Evolutionary conservation across 2,797 vertebrate genomes (phyloP).

Genomic region (Phataginus tricuspis): DNA sequence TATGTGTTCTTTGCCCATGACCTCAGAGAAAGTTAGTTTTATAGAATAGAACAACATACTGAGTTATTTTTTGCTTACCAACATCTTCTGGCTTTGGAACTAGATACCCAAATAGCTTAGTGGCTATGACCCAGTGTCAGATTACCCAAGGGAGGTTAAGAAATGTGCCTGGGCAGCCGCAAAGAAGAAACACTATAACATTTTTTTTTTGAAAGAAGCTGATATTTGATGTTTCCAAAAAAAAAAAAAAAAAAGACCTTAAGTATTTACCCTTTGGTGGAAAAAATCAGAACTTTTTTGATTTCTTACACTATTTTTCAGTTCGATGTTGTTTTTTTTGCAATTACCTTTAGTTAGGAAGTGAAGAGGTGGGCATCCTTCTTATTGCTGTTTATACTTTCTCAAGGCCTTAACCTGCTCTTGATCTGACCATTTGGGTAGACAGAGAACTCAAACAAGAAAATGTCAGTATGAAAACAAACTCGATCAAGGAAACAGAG

Average conservation of each 20-base stretch:
- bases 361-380: background rate
- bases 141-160: slow-evolving; percentile 21
- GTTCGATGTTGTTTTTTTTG: background rate
- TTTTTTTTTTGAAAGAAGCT: background rate
- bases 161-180: background rate
- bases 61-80: slow-evolving; percentile 52
- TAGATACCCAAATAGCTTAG: slow-evolving; percentile 24
- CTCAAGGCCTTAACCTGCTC: background rate
- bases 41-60: background rate
- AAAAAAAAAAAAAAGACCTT: background rate
- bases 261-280: background rate
- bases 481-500: background rate
- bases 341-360: background rate
- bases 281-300: background rate
- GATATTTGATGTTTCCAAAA: slow-evolving; percentile 42
- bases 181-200: background rate
- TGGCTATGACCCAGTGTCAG: slow-evolving; percentile 14
- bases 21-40: slow-evolving; percentile 35
- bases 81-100: slow-evolving; percentile 53
- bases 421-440: background rate
- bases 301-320: background rate
- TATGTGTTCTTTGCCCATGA: background rate
- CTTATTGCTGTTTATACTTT: background rate
- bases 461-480: background rate
- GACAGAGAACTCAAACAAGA: background rate